Evolutionary conservation across 2,113 vertebrate genomes (phyloP).

Genomic region (Lophura nycthemera): DNA sequence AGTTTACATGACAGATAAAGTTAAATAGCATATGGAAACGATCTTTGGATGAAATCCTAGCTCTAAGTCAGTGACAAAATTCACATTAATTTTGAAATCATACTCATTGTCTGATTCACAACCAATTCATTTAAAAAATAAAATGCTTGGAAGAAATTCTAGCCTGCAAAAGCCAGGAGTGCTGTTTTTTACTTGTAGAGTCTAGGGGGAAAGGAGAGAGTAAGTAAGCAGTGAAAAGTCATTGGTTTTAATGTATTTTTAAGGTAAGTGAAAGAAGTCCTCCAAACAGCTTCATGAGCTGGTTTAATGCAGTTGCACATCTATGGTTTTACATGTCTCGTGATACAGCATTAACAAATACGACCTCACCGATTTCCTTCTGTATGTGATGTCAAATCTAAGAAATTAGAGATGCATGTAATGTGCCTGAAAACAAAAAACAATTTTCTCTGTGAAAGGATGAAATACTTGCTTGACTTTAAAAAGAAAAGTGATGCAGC

Average conservation of each 20-base stretch:
- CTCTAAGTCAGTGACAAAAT: background rate
- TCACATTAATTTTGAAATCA: background rate
- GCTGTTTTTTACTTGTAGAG: background rate
- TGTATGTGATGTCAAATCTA: background rate
- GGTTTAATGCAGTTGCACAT: background rate
- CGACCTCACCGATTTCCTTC: background rate
- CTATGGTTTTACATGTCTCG: background rate
- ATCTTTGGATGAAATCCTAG: conserved; percentile 21
- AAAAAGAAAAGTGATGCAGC: background rate
- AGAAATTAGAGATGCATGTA: background rate
- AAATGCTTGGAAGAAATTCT: background rate
- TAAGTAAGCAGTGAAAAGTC: background rate
- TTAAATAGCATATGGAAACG: conserved; percentile 22
- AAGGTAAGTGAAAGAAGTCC: background rate
- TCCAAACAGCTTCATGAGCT: background rate
- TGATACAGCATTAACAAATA: background rate
- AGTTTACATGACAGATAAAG: conserved; percentile 23
- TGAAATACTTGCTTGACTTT: background rate
- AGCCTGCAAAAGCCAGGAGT: background rate
- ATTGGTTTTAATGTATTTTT: background rate
- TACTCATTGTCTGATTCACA: background rate
- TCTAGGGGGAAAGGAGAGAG: background rate
- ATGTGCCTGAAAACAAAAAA: background rate
- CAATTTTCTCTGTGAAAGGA: background rate
- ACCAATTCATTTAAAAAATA: background rate